A percentile compares a stretch with the other conserved stretches of the same genome.
phyloP scores from a whole-genome alignment of 2,113 vertebrate genomes.

The Haemorhous mexicanus region DNA sequence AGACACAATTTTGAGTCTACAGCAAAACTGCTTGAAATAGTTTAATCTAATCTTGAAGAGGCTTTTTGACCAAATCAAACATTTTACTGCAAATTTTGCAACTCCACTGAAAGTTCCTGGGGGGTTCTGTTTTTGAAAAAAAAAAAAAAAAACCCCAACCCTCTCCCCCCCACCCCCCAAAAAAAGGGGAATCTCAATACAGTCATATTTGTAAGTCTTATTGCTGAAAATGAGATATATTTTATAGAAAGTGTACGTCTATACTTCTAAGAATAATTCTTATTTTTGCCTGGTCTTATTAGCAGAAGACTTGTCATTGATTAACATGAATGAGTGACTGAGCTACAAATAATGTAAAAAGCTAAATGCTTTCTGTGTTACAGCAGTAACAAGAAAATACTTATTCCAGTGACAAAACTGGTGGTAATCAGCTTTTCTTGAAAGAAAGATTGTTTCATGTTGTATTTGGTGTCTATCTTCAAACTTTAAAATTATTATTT shows the following conservation, averaged over 20 bases:
- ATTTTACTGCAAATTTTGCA: conserved; percentile 29
- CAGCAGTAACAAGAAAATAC: neutral
- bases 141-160: neutral
- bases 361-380: neutral
- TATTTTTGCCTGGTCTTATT: neutral
- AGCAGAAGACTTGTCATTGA: neutral
- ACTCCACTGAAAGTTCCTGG: conserved; percentile 1
- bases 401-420: neutral
- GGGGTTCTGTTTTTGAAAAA: neutral
- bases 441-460: neutral
- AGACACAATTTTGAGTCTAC: neutral
- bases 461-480: neutral
- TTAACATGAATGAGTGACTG: neutral
- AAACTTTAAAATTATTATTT: neutral
- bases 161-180: rapidly evolving
- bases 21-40: conserved; percentile 21
- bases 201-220: neutral
- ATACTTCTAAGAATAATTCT: neutral
- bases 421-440: neutral
- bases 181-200: neutral
- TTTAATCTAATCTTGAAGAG: conserved; percentile 34
- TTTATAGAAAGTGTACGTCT: neutral
- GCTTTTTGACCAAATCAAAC: conserved; percentile 36
- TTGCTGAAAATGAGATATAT: neutral
- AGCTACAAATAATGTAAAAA: neutral